Percentiles rank a stretch among this genome's conserved stretches.
These are phyloP conservation scores for Diarsia dahlii DNA, from an alignment of 2,888 invertebrate genomes.

Conservation along the genomic window DNA sequence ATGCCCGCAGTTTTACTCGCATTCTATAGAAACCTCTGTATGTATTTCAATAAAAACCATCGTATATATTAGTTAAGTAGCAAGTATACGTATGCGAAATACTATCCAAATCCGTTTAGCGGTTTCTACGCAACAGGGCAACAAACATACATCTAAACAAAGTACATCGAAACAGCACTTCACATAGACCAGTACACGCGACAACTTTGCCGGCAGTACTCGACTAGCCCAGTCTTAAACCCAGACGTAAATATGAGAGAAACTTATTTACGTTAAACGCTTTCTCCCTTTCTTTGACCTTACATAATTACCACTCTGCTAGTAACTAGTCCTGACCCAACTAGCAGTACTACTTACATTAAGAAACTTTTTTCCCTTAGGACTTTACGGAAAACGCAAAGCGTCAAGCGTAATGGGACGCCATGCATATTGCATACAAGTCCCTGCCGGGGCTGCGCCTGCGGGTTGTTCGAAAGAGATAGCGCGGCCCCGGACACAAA, in stretches of 20 bases:
- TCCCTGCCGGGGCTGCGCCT: no score
- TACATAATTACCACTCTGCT: conserved; percentile 61
- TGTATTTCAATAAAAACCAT: neutral
- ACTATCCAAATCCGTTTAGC: conserved; percentile 1
- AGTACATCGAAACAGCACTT: neutral
- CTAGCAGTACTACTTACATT: conserved; percentile 61
- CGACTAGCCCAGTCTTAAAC: neutral
- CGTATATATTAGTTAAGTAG: neutral
- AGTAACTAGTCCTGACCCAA: conserved; percentile 60
- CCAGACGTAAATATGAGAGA: conserved; percentile 39
- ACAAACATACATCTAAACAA: neutral
- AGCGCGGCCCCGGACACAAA: no score
- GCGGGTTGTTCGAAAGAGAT: no score
- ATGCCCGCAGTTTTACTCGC: neutral
- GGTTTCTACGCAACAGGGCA: neutral
- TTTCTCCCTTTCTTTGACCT: conserved; percentile 55
- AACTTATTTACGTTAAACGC: conserved; percentile 58
- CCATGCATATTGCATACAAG: neutral
- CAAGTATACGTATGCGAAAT: neutral
- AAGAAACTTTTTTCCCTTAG: conserved; percentile 65
- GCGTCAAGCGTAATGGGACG: neutral
- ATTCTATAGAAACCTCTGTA: neutral
- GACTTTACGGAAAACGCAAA: conserved; percentile 22
- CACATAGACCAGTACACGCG: neutral
- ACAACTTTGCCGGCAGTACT: conserved; percentile 17